These are phyloP conservation scores for Drosophila quasianomalipes DNA, from an alignment of 2,888 invertebrate genomes.

Conservation along the genomic window DNA sequence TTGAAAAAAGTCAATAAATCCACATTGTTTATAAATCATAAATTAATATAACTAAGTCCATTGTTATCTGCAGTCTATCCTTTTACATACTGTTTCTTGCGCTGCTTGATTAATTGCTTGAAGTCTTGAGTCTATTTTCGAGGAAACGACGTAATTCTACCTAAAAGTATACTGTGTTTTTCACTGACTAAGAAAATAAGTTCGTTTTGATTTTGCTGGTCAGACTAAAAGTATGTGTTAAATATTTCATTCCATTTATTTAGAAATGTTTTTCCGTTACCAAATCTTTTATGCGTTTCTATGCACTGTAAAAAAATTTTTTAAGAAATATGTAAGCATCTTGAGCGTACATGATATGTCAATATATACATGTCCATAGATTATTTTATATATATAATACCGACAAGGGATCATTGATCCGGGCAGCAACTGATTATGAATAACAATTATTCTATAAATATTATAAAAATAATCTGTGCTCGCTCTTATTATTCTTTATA, in stretches of 20 bases:
- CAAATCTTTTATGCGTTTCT: not conserved
- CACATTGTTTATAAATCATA: constrained; percentile 49
- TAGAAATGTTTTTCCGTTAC: not conserved
- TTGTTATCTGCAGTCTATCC: constrained; percentile 1
- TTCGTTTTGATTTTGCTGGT: not conserved
- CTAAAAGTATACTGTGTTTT: not conserved
- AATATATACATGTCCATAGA: not conserved
- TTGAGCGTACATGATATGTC: not conserved
- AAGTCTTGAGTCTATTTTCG: not conserved
- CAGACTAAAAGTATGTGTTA: not conserved
- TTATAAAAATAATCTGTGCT: not conserved
- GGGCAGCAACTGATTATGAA: not conserved
- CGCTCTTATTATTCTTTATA: not conserved
- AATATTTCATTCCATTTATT: not conserved
- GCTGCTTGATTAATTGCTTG: not conserved
- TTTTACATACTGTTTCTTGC: not conserved
- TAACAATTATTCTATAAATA: not conserved
- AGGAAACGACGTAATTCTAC: too few species aligned
- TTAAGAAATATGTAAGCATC: not conserved
- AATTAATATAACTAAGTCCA: constrained; percentile 21
- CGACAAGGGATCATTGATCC: not conserved
- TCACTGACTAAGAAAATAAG: not conserved
- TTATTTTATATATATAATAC: not conserved
- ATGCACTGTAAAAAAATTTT: not conserved
- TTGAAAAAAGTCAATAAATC: constrained; percentile 39